Base-by-base conservation (phyloP, 2,888 invertebrate genomes). In the Bibio marci region DNA sequence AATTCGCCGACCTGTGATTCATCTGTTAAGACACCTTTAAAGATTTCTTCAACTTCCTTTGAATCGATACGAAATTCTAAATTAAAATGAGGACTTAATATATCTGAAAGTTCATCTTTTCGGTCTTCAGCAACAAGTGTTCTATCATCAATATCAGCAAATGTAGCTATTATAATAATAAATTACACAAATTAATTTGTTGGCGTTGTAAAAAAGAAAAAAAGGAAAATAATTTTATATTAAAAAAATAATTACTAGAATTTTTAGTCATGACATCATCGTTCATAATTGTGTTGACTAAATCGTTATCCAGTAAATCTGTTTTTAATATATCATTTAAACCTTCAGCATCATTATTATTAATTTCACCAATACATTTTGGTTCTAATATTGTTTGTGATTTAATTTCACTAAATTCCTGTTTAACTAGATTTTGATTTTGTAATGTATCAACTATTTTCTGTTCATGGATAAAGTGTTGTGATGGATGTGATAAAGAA, bases 21-120 rank as follows among this genome's bases (percentile, higher is more conserved):
- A 52, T 82, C 81, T n/a, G 80, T 83, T 41, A 83, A 69, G 42
- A 88, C 86, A 33, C 81, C 86, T 63, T 88, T 87, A 61, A 91
- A 86, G 52, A 90, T 80, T 58, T 88, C 88, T 53, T 90, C 88
- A 2, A 90, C 86, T 50, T 88, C 88, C 57, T 85, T 85, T 53
- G 81, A 77, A 59, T 88, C 87, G 72, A 90, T 88, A 39, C 73
- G 76, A 70, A 78, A 80, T 52, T 83, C 83, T 41, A 86, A 57
- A 53, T 75, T 81, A 48, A 83, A 76, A 52, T 74, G 70, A n/a
- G 72, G 67, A 48, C 72, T 70, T 34, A 77, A 60, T 48, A 77
- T 73, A 54, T 77, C 76, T 38, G 69, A 70, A 25, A 77, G 57
- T 56, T 76, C 76, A 58, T 82, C 81, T 60, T 82, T 82, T 41